Base-by-base conservation (phyloP, 23 tunicate species). In the Botrylloides violaceus region DNA sequence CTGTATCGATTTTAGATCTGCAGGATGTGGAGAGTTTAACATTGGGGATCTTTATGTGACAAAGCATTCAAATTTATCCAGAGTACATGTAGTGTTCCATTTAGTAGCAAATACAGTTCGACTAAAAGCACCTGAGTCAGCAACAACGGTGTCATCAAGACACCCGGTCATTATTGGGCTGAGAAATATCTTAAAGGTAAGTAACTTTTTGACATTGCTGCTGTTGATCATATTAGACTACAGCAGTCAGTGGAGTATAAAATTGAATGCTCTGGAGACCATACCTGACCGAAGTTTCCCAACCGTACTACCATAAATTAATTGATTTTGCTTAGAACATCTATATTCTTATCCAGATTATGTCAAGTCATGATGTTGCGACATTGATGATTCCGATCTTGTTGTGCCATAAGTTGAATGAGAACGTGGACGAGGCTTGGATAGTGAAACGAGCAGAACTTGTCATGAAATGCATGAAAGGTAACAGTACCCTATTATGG, bases 391-490 rank as follows among this genome's bases (percentile, higher is more conserved):
- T 95, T 34, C 99, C 99, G 1, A 55, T 95, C 24, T 79, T 95
- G 9, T 79, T 95, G 25, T 68, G 79, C 36, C 81, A 95, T 58
- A 84, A 83, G 32, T 36, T 95, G 19, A 73, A 81, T 3, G 99
- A 87, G 50, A 78, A 76, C 31, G 85, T 85, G 61, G 90, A 93
- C 1, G 86, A 78, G 70, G 85, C 86, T 50, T 95, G 99, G 99
- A 82, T 88, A 37, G 66, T 95, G 32, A 82, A 81, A 74, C 66
- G 99, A 21, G 99, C 99, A 4, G 99, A 95, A 50, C 76, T 95
- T 24, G 96, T 95, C 29, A 95, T 95, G 99, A 95, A 95, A 71
- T 95, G 99, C 70, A 76, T 87, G 32, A 95, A 95, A 94, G 98
- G 98, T 94, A n/a, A 56, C 26, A n/a, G n/a, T n/a, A n/a, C n/a